phyloP scores from a whole-genome alignment of 2,797 vertebrate genomes.

The Poeciliopsis gracilis region DNA sequence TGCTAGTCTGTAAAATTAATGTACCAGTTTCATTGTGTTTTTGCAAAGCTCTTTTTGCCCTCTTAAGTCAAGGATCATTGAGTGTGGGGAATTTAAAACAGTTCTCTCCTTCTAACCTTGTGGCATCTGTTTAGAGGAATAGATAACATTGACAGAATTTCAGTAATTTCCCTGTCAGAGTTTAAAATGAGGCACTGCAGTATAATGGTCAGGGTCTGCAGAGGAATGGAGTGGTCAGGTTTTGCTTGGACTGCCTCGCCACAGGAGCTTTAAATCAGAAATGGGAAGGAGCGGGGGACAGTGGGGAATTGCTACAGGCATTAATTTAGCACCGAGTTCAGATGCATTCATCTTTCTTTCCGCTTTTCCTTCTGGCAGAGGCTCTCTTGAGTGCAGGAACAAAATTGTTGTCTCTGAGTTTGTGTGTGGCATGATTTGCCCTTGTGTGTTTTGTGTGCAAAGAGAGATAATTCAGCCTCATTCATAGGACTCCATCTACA shows the following conservation, averaged over 20 bases:
- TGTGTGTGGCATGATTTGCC: slow-evolving; percentile 14
- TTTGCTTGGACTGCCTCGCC: slow-evolving; percentile 50
- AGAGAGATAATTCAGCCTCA: slow-evolving; percentile 63
- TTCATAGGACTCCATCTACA: slow-evolving; percentile 53
- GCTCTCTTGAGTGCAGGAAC: slow-evolving; percentile 37
- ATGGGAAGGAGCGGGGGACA: slow-evolving; percentile 52
- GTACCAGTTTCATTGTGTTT: slow-evolving; percentile 36
- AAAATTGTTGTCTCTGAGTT: slow-evolving; percentile 47
- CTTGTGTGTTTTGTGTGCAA: slow-evolving; percentile 51
- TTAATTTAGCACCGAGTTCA: slow-evolving; percentile 57
- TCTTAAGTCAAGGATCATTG: slow-evolving; percentile 28
- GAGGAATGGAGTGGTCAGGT: slow-evolving; percentile 23
- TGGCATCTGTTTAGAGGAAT: slow-evolving; percentile 23
- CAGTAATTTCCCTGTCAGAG: slow-evolving; percentile 36
- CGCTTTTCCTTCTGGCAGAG: slow-evolving; percentile 40
- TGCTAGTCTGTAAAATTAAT: slow-evolving; percentile 22
- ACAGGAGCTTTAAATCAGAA: slow-evolving; percentile 67
- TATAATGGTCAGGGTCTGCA: slow-evolving; percentile 25
- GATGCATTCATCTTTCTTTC: slow-evolving; percentile 54
- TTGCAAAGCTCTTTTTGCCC: slow-evolving; percentile 31
- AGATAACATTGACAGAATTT: slow-evolving; percentile 37
- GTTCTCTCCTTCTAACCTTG: slow-evolving; percentile 19
- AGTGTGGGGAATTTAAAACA: slow-evolving; percentile 18
- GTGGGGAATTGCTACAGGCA: slow-evolving; percentile 47
- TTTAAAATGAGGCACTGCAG: slow-evolving; percentile 28